phyloP scores from a whole-genome alignment of 2,888 invertebrate genomes.

The Xiphydria camelus region DNA sequence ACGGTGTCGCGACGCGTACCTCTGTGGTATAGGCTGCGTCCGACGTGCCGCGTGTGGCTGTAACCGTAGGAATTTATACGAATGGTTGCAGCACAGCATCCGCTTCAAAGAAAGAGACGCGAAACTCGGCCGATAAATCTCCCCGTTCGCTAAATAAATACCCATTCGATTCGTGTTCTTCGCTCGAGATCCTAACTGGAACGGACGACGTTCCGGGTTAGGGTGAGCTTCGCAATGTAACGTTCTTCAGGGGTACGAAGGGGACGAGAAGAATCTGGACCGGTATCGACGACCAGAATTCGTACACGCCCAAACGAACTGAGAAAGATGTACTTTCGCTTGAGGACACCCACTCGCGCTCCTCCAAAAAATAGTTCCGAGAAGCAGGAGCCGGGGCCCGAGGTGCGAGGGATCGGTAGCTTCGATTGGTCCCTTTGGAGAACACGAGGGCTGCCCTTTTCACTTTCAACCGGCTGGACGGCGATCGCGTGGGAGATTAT shows the following conservation, averaged over 20 bases:
- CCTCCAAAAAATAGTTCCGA: not conserved
- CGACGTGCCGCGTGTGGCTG: too few species aligned
- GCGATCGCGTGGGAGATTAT: too few species aligned
- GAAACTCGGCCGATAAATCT: too few species aligned
- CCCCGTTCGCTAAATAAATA: too few species aligned
- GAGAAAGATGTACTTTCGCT: not conserved
- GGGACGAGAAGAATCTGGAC: not conserved
- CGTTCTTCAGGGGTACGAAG: not conserved
- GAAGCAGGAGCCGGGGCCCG: not conserved
- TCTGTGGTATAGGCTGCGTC: too few species aligned
- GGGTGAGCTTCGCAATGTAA: not conserved
- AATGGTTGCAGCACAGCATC: too few species aligned
- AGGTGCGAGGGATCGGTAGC: not conserved
- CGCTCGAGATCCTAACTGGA: too few species aligned
- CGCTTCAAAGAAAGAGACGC: too few species aligned
- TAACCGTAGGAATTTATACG: too few species aligned
- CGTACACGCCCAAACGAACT: not conserved
- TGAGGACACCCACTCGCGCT: slow-evolving; percentile 2
- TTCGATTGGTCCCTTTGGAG: not conserved
- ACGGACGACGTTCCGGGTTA: not conserved
- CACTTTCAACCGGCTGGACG: not conserved
- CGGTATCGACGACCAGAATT: not conserved
- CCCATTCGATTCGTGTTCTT: too few species aligned
- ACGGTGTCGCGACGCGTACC: not conserved
- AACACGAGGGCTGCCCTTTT: not conserved